Evolutionary conservation across 2,888 invertebrate species (phyloP).

Genomic region (Morinoia aosen): DNA sequence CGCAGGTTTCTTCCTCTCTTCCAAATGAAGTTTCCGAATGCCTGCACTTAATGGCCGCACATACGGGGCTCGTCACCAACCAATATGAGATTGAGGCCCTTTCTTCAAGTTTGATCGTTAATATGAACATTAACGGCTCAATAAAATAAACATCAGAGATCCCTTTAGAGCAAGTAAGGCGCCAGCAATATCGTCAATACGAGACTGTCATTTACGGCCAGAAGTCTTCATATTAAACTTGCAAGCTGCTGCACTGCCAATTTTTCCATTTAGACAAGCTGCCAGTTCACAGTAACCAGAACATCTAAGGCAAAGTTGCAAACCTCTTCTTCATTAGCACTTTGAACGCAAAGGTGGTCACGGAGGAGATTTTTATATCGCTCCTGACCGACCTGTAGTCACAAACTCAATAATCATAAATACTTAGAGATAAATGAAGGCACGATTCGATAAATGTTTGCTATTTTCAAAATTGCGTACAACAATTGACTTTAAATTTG

Average conservation of each 20-base stretch:
- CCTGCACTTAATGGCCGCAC: neutral
- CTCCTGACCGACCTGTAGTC: too few relatives aligned
- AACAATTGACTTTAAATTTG: too few relatives aligned
- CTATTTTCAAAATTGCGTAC: too few relatives aligned
- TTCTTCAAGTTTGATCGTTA: conserved; percentile 3
- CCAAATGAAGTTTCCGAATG: neutral
- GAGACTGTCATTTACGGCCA: neutral
- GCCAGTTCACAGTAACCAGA: neutral
- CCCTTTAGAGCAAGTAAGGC: neutral
- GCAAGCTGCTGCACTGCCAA: neutral
- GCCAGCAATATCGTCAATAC: neutral
- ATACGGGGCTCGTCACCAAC: neutral
- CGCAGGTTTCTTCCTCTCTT: neutral
- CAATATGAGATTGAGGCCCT: neutral
- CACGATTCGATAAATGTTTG: too few relatives aligned
- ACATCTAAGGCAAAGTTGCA: neutral
- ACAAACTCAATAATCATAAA: too few relatives aligned
- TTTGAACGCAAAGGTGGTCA: too few relatives aligned
- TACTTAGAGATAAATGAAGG: too few relatives aligned
- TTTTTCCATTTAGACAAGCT: neutral
- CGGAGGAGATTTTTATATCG: too few relatives aligned
- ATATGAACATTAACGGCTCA: neutral
- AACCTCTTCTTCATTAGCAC: too few relatives aligned
- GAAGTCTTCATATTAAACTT: neutral
- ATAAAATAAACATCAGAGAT: conserved; percentile 22